phyloP scores from a whole-genome alignment of 2,113 vertebrate genomes.

The Sphaerodactylus townsendi region DNA sequence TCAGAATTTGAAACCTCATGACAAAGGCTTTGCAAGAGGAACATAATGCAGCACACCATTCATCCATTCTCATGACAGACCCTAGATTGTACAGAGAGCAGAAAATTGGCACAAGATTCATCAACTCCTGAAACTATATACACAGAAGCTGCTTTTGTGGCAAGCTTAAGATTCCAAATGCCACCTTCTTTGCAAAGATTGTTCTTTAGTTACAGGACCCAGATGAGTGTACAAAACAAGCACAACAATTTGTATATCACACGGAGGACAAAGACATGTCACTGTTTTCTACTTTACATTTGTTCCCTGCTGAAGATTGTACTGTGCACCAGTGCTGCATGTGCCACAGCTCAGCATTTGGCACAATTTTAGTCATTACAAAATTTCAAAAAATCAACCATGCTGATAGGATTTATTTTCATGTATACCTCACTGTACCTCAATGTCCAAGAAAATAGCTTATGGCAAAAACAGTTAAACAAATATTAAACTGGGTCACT shows the following conservation, averaged over 20 bases:
- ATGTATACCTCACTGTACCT: neutral
- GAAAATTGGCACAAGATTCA: constrained; percentile 71
- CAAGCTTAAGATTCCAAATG: constrained; percentile 48
- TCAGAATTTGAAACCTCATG: constrained; percentile 59
- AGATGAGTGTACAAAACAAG: constrained; percentile 32
- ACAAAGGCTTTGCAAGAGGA: constrained; percentile 65
- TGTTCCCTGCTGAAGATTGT: neutral
- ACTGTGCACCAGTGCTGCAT: neutral
- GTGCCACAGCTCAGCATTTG: neutral
- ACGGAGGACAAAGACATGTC: constrained; percentile 9
- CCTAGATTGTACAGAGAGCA: constrained; percentile 48
- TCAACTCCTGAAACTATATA: constrained; percentile 62
- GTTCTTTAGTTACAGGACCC: constrained; percentile 3
- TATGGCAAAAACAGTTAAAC: neutral
- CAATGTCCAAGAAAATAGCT: neutral
- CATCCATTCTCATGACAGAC: constrained; percentile 74
- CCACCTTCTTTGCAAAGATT: constrained; percentile 28
- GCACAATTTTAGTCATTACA: neutral
- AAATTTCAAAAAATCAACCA: neutral
- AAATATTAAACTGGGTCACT: neutral
- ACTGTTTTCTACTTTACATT: constrained; percentile 4
- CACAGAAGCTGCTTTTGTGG: constrained; percentile 46
- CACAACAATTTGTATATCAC: constrained; percentile 47
- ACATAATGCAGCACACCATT: constrained; percentile 47
- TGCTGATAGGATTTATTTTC: neutral